Base-by-base conservation (phyloP, 1,140 invertebrate genomes). In the Anoplolepis gracilipes region DNA sequence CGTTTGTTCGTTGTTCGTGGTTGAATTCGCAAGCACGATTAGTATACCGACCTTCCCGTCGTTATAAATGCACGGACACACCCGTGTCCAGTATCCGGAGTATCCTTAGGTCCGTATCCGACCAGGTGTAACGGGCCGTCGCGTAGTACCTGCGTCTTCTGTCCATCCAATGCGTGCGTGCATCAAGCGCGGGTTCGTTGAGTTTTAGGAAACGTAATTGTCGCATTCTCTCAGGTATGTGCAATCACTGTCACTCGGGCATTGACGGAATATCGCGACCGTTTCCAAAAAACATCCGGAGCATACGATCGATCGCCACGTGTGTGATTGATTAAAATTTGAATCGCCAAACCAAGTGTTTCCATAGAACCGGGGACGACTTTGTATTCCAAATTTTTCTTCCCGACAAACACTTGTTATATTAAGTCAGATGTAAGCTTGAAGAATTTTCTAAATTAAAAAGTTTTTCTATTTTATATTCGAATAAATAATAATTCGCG, bases 201-300 rank as follows among this genome's bases (percentile, higher is more conserved):
- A 91, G 76, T 91, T 87, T 91, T 91, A 90, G 79, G 85, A 90
- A 89, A 90, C 75, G 67, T 90, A 78, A 87, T 90, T 90, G 76
- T 84, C 84, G 76, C 77, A 89, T 87, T 89, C 65, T 89, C 67
- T 72, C 90, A 91, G 90, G 90, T 91, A 91, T 69, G 90, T 91
- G 90, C 57, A 88, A 75, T 64, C 30, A 67, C 28, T 39, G 46
- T 59, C 59, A 4, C 46, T 46, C n/a, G 19, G 16, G 4, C 36
- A 33, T 69, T 46, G 62, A n/a, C 16, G 33, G 16, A 19, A 19
- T 30, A 22, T 30, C 77, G 49, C 22, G 67, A 59, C 28, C 28
- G n/a, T 82, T 82, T 28, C 65, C 78, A 53, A 82, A 82, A 30
- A 33, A 53, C 78, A 82, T 59, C 65, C 39, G 53, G 65, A 81